A percentile compares a stretch with the other conserved stretches of the same genome.
phyloP scores from a whole-genome alignment of 2,888 invertebrate genomes.

The Schizotus pectinicornis region DNA sequence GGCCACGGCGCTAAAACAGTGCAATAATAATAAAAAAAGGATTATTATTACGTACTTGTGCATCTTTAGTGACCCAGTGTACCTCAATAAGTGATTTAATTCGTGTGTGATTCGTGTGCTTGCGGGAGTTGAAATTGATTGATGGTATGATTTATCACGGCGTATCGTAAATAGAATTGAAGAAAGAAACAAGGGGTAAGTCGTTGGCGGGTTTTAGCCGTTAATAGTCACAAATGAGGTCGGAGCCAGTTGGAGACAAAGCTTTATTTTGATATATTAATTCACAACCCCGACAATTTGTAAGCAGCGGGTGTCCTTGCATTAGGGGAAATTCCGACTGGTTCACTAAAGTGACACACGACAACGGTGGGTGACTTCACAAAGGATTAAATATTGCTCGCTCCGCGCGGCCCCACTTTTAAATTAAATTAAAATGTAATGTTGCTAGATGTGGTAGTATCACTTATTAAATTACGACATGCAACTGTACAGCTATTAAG shows the following conservation, averaged over 20 bases:
- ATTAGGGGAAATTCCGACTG: constrained; percentile 43
- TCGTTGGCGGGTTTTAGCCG: constrained; percentile 15
- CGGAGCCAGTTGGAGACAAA: constrained; percentile 39
- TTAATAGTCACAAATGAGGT: constrained; percentile 35
- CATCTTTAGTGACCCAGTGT: constrained; percentile 2
- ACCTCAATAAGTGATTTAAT: not conserved
- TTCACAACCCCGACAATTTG: constrained; percentile 55
- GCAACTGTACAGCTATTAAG: constrained; percentile 51
- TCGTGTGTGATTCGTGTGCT: not conserved
- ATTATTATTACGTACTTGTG: too few relatives aligned
- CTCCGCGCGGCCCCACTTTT: constrained; percentile 48
- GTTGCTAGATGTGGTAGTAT: constrained; percentile 51
- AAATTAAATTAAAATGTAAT: constrained; percentile 57
- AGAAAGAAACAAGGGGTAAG: constrained; percentile 16
- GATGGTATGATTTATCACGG: constrained; percentile 22
- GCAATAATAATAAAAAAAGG: too few relatives aligned
- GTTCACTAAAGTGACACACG: constrained; percentile 47
- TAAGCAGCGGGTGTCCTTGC: constrained; percentile 49
- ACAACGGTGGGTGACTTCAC: constrained; percentile 46
- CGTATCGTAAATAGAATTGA: constrained; percentile 1
- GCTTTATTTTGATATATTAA: constrained; percentile 51
- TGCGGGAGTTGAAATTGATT: constrained; percentile 15
- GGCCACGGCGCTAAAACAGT: too few relatives aligned
- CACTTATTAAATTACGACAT: constrained; percentile 56
- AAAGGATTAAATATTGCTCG: constrained; percentile 52